phyloP scores from a whole-genome alignment of 2,113 vertebrate genomes.

The Sebastes fasciatus region DNA sequence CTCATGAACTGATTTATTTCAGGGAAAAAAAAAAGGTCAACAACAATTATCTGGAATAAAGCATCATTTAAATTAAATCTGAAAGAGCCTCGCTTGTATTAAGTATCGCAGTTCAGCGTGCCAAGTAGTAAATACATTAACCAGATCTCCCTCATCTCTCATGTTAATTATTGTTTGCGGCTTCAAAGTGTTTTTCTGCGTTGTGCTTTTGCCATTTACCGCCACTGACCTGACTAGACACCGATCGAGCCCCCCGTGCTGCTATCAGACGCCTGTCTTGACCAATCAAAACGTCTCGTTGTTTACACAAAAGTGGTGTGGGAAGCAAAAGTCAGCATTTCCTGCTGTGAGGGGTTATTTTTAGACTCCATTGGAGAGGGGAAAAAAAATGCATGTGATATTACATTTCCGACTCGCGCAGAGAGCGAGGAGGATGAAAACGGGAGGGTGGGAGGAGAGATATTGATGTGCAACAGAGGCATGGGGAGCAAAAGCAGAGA shows the following conservation, averaged over 20 bases:
- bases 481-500: constrained; percentile 37
- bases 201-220: constrained; percentile 63
- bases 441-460: constrained; percentile 30
- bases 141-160: constrained; percentile 42
- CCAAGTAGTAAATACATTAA: constrained; percentile 63
- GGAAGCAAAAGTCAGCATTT: constrained; percentile 76
- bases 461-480: constrained; percentile 53
- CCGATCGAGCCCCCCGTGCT: constrained; percentile 63
- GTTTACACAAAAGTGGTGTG: constrained; percentile 65
- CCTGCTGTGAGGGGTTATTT: constrained; percentile 74
- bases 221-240: constrained; percentile 64
- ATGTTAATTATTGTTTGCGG: constrained; percentile 70
- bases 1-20: constrained; percentile 19
- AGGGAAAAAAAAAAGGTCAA: constrained; percentile 9
- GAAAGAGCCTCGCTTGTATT: constrained; percentile 28
- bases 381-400: constrained; percentile 66
- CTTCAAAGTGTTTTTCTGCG: constrained; percentile 65
- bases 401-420: constrained; percentile 71
- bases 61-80: constrained; percentile 37
- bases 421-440: constrained; percentile 39
- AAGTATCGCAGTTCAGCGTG: constrained; percentile 33
- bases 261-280: constrained; percentile 65
- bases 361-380: constrained; percentile 50
- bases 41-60: constrained; percentile 40
- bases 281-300: constrained; percentile 72